A percentile compares a stretch with the other conserved stretches of the same genome.
Conservation (phyloP, 2,888 invertebrate species). For the Watsonalla cultraria region DNA sequence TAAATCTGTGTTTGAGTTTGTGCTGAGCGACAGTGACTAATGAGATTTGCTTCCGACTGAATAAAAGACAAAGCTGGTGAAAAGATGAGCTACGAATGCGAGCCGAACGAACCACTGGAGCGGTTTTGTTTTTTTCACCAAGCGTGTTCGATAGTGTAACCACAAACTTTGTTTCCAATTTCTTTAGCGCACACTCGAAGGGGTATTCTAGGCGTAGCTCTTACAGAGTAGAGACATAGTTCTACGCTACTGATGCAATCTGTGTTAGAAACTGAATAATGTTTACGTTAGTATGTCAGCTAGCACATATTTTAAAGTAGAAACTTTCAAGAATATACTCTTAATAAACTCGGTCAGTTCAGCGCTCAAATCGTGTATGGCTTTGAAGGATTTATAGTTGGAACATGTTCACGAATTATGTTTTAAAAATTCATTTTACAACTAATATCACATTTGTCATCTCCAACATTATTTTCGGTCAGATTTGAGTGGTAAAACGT, state of each 20-base stretch:
- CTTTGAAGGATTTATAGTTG: too few relatives aligned
- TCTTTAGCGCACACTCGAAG: slow-evolving; percentile 12
- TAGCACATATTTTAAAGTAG: neutral
- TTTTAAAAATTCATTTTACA: too few relatives aligned
- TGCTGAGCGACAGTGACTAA: slow-evolving; percentile 44
- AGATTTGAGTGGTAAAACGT: too few relatives aligned
- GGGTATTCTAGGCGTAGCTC: too few relatives aligned
- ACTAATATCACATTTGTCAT: too few relatives aligned
- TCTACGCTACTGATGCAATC: neutral
- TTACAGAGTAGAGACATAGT: neutral
- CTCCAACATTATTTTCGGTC: too few relatives aligned
- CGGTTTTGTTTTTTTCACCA: slow-evolving; percentile 37
- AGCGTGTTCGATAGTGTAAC: slow-evolving; percentile 33
- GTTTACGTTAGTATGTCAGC: neutral
- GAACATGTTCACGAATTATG: too few relatives aligned
- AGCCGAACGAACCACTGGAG: slow-evolving; percentile 21
- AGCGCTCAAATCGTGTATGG: too few relatives aligned
- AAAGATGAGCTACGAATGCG: slow-evolving; percentile 23
- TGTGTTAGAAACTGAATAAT: neutral
- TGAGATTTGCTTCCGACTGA: slow-evolving; percentile 43
- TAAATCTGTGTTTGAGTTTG: slow-evolving; percentile 21
- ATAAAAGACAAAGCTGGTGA: slow-evolving; percentile 36
- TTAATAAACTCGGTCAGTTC: too few relatives aligned
- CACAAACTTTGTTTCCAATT: slow-evolving; percentile 45
- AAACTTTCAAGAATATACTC: neutral